These are phyloP conservation scores for Hermatobates lingyangjiaoensis DNA, from an alignment of 1,140 invertebrate species.

Conservation along the genomic window DNA sequence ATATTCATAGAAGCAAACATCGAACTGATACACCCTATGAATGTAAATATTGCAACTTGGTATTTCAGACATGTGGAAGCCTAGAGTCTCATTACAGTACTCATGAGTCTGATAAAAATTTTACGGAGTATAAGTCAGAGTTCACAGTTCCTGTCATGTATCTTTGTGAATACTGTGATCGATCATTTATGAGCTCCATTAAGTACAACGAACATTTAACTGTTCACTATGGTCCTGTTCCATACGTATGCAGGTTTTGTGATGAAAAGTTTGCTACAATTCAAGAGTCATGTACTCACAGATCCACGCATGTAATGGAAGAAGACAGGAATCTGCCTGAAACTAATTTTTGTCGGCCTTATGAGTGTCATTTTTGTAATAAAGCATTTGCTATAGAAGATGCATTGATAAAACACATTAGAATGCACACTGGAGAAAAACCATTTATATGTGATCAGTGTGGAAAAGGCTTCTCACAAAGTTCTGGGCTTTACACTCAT, in stretches of 20 bases:
- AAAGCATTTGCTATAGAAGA: conserved; percentile 16
- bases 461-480: conserved; percentile 17
- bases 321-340: conserved; percentile 3
- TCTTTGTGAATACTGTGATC: conserved; percentile 16
- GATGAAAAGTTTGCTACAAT: conserved; percentile 9
- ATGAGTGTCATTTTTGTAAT: conserved; percentile 17
- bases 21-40: conserved; percentile 10
- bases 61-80: conserved; percentile 6
- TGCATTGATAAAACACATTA: conserved; percentile 29
- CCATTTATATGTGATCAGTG: conserved; percentile 26
- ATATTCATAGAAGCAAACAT: conserved; percentile 9
- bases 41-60: conserved; percentile 13
- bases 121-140: conserved; percentile 10
- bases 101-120: conserved; percentile 4
- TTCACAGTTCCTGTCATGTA: conserved; percentile 12
- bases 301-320: conserved; percentile 5
- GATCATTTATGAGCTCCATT: conserved; percentile 13
- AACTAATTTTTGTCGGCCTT: conserved; percentile 12
- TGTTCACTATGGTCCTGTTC: conserved; percentile 14
- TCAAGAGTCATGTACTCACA: conserved; percentile 8
- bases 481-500: conserved; percentile 16
- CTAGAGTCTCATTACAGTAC: conserved; percentile 8
- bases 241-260: conserved; percentile 13
- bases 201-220: conserved; percentile 16
- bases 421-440: conserved; percentile 45